Percentiles rank a stretch among this genome's conserved stretches.
Conservation (phyloP, 2,797 vertebrate genomes). For the Chromis chromis region DNA sequence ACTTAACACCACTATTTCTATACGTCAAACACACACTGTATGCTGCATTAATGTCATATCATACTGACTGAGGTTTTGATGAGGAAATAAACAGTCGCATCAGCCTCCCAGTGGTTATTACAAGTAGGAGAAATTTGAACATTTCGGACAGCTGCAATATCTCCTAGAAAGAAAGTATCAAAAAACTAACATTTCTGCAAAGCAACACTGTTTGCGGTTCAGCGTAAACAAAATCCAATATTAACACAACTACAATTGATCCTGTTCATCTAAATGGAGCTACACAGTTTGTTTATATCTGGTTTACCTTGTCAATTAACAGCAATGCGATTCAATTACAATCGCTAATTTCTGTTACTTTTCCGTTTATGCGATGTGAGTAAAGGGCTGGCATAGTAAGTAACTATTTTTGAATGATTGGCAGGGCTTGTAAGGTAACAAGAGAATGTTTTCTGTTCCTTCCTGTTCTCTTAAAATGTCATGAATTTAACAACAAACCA, state of each 20-base stretch:
- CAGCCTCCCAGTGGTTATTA: conserved; percentile 9
- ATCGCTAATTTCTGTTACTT: conserved; percentile 7
- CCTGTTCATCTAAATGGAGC: conserved; percentile 17
- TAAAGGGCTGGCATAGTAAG: neutral
- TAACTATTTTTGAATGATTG: neutral
- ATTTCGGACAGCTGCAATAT: conserved; percentile 30
- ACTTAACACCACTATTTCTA: neutral
- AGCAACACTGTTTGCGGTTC: neutral
- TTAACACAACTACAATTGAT: conserved; percentile 23
- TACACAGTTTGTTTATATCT: neutral
- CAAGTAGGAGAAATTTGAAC: neutral
- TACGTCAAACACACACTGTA: neutral
- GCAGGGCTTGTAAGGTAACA: neutral
- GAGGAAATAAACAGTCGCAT: neutral
- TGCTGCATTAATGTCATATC: neutral
- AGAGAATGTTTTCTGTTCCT: conserved; percentile 3
- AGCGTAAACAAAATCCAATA: conserved; percentile 20
- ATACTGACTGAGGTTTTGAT: neutral
- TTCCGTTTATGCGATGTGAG: neutral
- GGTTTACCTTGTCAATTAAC: conserved; percentile 23
- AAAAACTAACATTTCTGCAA: conserved; percentile 11
- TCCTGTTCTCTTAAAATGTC: neutral
- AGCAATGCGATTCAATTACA: conserved; percentile 9
- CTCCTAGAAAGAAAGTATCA: neutral
- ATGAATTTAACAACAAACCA: neutral